Evolutionary conservation across 1,140 invertebrate genomes (phyloP).

Genomic region (Tachypleus tridentatus): DNA sequence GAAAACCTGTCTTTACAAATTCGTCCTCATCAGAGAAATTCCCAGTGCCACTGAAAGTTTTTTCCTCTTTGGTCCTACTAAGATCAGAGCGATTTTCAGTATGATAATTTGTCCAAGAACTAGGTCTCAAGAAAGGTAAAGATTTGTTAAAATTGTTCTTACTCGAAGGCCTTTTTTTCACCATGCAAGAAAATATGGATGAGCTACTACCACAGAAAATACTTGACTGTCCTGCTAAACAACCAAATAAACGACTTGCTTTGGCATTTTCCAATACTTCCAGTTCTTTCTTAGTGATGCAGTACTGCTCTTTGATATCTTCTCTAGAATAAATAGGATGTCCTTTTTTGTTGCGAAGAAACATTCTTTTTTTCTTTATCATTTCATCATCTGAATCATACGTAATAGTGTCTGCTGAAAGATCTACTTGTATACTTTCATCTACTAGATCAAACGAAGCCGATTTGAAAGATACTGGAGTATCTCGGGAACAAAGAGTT

Average conservation of each 20-base stretch:
- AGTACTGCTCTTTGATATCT: constrained; percentile 79
- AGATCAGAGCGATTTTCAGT: no score
- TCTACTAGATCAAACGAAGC: constrained; percentile 12
- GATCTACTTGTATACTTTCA: constrained; percentile 24
- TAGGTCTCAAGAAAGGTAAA: not conserved
- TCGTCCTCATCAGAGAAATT: constrained; percentile 37
- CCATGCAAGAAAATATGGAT: constrained; percentile 69
- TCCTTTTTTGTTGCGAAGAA: constrained; percentile 30
- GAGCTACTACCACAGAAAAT: constrained; percentile 42
- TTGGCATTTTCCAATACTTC: constrained; percentile 47
- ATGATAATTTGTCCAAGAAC: not conserved
- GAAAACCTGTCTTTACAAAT: constrained; percentile 59
- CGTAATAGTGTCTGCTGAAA: constrained; percentile 23
- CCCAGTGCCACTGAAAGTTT: not conserved
- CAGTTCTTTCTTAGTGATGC: constrained; percentile 76
- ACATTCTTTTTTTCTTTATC: constrained; percentile 18
- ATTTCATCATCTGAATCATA: constrained; percentile 31
- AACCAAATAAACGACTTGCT: constrained; percentile 58
- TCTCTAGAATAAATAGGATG: constrained; percentile 71
- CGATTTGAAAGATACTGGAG: constrained; percentile 12
- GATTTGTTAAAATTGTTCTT: constrained; percentile 50
- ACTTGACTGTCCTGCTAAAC: constrained; percentile 53
- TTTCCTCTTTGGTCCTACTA: not conserved
- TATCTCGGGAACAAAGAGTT: constrained; percentile 15
- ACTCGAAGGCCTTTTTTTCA: constrained; percentile 41